Evolutionary conservation across 2,888 invertebrate genomes (phyloP), one percentile per base, ranked within the genome.

Genomic region (Drosophila suboccidentalis): DNA sequence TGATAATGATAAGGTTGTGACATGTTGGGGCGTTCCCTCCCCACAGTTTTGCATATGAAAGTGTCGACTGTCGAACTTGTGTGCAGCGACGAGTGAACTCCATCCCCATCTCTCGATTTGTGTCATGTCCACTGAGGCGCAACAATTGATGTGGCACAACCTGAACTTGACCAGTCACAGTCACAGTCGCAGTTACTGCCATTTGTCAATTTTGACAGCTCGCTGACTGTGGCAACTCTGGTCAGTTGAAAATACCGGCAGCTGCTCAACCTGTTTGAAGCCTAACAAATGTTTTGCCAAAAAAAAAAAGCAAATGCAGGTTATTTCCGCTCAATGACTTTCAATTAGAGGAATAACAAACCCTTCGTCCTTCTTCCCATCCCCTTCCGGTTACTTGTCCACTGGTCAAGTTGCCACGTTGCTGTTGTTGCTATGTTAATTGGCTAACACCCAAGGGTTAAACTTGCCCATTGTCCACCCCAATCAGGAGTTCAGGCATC

Each of bases 1-100:
- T 78, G 81, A 80, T 78, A 84, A 84, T 80, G 89, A 86, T 88
- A 65, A 86, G 84, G 78, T 80, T 82, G 78, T 84, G 89, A 87
- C 84, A 84, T 65, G 47, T 66, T 53, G 54, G 72, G 78, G 65
- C 73, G 75, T 51, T 41, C 34, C 26, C 51, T 11, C 58, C 53
- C 55, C 43, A 36, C 26, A 29, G 63, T 50, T 78, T 78, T 68
- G 50, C 80, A 79, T 76, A 67, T 11, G 22, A 15, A 57, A 50
- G 39, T 47, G 41, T 0, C 22, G 22, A 43, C 26, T 46, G 64
- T 82, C 58, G 66, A 73, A 75, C 67, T 86, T 71, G 78, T 84
- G 87, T 66, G 72, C 89, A 87, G 15, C 67, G 67, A 41, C 51
- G 34, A 67, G 64, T 80, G 69, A 88, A 74, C 59, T 63, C 50